Percentiles rank a stretch among this genome's conserved stretches.
Evolutionary conservation across 2,888 invertebrate species (phyloP).

Genomic region (Tenthredo livida): DNA sequence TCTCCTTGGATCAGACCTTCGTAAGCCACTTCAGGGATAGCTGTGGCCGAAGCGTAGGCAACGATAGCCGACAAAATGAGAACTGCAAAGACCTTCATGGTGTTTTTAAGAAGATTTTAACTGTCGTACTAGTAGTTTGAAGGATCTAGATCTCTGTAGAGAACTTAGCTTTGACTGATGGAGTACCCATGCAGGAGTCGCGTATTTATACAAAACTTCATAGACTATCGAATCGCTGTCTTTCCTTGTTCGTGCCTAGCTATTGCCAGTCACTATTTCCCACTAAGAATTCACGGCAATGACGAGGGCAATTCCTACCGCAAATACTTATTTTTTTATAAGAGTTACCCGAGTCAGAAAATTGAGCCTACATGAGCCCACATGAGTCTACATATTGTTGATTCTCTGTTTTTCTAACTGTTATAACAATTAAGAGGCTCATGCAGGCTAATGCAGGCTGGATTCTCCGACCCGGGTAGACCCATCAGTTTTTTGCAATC

Average conservation of each 20-base stretch:
- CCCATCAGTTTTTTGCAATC: not conserved
- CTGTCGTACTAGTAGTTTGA: not conserved
- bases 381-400: too few relatives aligned
- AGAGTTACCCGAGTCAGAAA: too few relatives aligned
- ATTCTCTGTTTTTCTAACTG: too few relatives aligned
- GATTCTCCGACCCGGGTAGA: too few relatives aligned
- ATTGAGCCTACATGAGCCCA: too few relatives aligned
- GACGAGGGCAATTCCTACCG: too few relatives aligned
- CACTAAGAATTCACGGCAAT: not conserved
- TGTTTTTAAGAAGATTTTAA: not conserved
- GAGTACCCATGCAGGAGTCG: not conserved
- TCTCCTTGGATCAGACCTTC: slow-evolving; percentile 49
- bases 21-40: slow-evolving; percentile 51
- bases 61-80: slow-evolving; percentile 48
- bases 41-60: slow-evolving; percentile 43
- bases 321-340: not conserved
- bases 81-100: slow-evolving; percentile 58
- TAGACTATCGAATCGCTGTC: not conserved
- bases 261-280: not conserved
- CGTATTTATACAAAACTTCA: slow-evolving; percentile 22
- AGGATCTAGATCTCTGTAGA: not conserved
- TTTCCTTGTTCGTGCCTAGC: not conserved
- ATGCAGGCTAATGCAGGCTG: too few relatives aligned
- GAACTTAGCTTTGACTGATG: slow-evolving; percentile 28
- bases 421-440: too few relatives aligned